Conservation (phyloP, 2,113 vertebrate species). For the Chunga burmeisteri region DNA sequence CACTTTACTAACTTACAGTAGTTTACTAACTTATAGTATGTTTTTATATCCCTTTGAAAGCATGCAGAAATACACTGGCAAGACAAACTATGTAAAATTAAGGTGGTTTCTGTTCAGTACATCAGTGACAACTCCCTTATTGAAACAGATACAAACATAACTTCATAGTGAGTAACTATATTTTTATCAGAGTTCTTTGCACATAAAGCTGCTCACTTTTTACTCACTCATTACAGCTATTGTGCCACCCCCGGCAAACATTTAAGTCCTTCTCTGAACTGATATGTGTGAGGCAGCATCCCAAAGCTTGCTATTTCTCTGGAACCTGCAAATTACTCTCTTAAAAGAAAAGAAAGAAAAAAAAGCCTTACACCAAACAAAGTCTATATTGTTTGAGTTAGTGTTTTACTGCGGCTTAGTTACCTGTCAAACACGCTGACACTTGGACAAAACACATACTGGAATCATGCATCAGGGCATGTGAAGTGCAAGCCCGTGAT, state of each 20-base stretch:
- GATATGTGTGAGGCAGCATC: background rate
- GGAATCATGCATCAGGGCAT: background rate
- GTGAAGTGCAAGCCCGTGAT: background rate
- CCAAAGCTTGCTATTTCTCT: background rate
- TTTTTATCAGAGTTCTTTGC: background rate
- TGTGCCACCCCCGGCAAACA: background rate
- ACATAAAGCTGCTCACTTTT: background rate
- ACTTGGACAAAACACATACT: slow-evolving; percentile 18
- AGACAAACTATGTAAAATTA: background rate
- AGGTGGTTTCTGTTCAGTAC: background rate
- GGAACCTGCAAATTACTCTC: background rate
- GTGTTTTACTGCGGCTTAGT: background rate
- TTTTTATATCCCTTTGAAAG: background rate
- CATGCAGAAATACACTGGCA: background rate
- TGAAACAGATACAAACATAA: background rate
- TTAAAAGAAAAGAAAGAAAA: background rate
- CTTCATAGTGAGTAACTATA: background rate
- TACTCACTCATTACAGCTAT: background rate
- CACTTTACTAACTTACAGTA: background rate
- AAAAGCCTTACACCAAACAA: background rate
- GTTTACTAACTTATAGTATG: background rate
- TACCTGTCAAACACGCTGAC: slow-evolving; percentile 57
- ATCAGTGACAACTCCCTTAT: background rate
- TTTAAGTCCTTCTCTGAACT: background rate
- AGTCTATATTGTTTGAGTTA: background rate